Evolutionary conservation across 2,113 vertebrate genomes (phyloP), one percentile per base, ranked within the genome.

Genomic region (Propithecus coquereli): DNA sequence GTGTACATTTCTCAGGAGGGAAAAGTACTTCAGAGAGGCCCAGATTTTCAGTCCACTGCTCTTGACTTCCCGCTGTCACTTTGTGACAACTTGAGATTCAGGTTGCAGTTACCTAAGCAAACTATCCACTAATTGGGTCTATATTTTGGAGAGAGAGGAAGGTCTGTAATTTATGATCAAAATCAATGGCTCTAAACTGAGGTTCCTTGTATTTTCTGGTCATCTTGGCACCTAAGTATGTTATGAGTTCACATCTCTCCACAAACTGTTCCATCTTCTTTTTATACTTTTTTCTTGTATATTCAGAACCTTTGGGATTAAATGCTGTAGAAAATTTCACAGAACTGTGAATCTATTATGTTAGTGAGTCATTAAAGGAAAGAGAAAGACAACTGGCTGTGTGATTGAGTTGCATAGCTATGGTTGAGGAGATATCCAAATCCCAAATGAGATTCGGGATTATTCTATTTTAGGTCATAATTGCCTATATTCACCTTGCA

Each of bases 211-310:
- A 99, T 1, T 97, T 98, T 54, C 87, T 97, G 3, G 95, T 98
- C 99, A 99, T 99, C 74, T 94, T 98, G 77, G 98, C 94, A 71
- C 98, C 98, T 89, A 99, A 98, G 97, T 99, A 99, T 20, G 99
- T 98, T 66, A 99, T 97, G 94, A 99, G 99, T 52, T 98, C 98
- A 98, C 99, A 99, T 91, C 98, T 98, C 84, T 99, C 99, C 96
- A 98, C 16, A 94, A 99, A 99, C 79, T 86, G 95, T 22, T 98
- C 98, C 98, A 99, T 98, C 95, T 99, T 98, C 98, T 96, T 99
- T 97, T 98, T 99, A 98, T 99, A 99, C 94, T 96, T 98, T 95
- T 98, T 98, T 57, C 98, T 98, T 87, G 92, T 94, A 23, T 98
- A 98, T 87, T 98, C 98, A 10, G 99, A 97, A 97, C 98, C 99